Evolutionary conservation across 2,888 invertebrate genomes (phyloP), one percentile per base, ranked within the genome.

Genomic region (Cantharis rufa): DNA sequence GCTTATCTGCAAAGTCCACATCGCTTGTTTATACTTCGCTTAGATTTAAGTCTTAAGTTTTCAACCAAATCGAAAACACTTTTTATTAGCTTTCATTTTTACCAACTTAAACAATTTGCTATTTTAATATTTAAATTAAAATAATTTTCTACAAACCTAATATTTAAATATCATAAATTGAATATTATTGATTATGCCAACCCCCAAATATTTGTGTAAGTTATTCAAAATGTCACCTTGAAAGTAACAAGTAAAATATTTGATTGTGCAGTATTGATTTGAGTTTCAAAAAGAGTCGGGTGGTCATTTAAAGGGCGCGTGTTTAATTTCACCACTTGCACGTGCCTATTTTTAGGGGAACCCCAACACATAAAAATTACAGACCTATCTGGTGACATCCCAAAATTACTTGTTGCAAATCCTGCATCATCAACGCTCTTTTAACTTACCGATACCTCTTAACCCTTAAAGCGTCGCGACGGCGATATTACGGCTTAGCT

Each of bases 21-120:
- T 81, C 71, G 82, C 80, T 83, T 82, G 83, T 83, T 82, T 82
- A 78, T 78, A 75, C 75, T 68, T 69, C 73, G 66, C 73, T 78
- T 71, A 78, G 75, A 78, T 78, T 75, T 75, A 75, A 78, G 70
- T 75, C 75, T 73, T 69, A 75, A 74, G 70, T 78, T 75, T 28
- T 21, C 73, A 62, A 68, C 72, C 69, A 72, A 75, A 75, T 72
- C 21, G 32, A 70, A 64, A 32, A 24, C 15, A 16, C 71, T 72
- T 78, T 78, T 78, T 69, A 69, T 69, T 69, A 21, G 21, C n/a
- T 66, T n/a, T 66, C 18, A 66, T 66, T 48, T 48, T 48, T 48
- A n/a, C 48, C 1, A n/a, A 48, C 48, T n/a, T 28, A 28, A 28
- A 28, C 10, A n/a, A n/a, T n/a, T n/a, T 48, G 1, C 1, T 48